Base-by-base conservation (phyloP, 2,888 invertebrate species). In the Drosophila atroscutellata region DNA sequence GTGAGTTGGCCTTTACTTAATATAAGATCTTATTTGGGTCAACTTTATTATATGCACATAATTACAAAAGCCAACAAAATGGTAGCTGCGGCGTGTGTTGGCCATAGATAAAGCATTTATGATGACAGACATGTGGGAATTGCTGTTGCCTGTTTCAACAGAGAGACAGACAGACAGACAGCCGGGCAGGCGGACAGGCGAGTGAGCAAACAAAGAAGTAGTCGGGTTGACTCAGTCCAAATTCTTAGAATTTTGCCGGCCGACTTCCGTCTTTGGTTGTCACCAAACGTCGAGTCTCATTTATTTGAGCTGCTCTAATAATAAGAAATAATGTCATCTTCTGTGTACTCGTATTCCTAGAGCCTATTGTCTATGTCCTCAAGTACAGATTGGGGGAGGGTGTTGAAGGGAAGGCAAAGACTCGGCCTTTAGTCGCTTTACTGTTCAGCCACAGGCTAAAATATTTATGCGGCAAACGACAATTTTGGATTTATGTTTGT, bases 381-480 rank as follows among this genome's bases (percentile, higher is more conserved):
- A 11, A 51, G 34, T 20, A 9, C 20, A n/a, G 30, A 4, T 3
- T 3, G 11, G 26, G 32, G 20, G 15, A 8, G 45, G 20, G 15
- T 45, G 45, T 7, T 45, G 45, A 45, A 20, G 13, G 20, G 0
- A 24, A 24, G 20, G 20, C 13, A 8, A 55, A 5, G 47, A 42
- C 47, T 45, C 28, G 56, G 42, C 65, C 60, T 69, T 73, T 63
- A 50, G 67, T 32, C 56, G 28, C 56, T 56, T 55, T 50, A 72
- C 75, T 80, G 75, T 81, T 65, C 75, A 80, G 74, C 55, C 69
- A 63, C 73, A 58, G 66, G 67, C 89, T 88, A 80, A 87, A 90
- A 86, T 86, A 86, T 86, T 86, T 86, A 90, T 86, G 86, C 86
- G 90, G 88, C 90, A 88, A 90, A 84, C 83, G 86, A 81, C 86